These are phyloP conservation scores for Cantharis rufa DNA, from an alignment of 2,888 invertebrate species.

Conservation along the genomic window DNA sequence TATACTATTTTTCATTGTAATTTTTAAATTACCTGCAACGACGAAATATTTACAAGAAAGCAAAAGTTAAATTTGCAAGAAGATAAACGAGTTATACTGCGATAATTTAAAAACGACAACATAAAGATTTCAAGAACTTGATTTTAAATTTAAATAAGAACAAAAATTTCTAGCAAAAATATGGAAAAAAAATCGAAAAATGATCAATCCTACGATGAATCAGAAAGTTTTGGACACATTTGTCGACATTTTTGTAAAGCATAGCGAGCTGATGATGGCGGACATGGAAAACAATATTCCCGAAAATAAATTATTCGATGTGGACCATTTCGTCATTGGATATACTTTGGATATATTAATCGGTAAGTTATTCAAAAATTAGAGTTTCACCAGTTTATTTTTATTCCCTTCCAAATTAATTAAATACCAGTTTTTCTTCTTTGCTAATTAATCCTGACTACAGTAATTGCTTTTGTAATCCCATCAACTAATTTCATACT, in stretches of 20 bases:
- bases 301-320: constrained; percentile 45
- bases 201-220: neutral
- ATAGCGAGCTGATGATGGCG: neutral
- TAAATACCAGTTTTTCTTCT: too few relatives aligned
- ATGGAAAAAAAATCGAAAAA: neutral
- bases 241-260: neutral
- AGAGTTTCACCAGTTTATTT: too few relatives aligned
- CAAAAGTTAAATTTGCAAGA: too few relatives aligned
- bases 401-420: too few relatives aligned
- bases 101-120: too few relatives aligned
- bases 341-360: constrained; percentile 68
- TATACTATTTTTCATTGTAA: too few relatives aligned
- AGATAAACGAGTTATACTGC: too few relatives aligned
- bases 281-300: neutral
- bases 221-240: neutral
- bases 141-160: constrained; percentile 41
- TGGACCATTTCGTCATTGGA: constrained; percentile 60
- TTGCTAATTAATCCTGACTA: too few relatives aligned
- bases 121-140: neutral
- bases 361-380: constrained; percentile 57
- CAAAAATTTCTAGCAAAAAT: neutral
- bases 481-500: too few relatives aligned
- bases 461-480: too few relatives aligned
- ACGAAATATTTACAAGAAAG: too few relatives aligned
- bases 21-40: too few relatives aligned